Conservation (phyloP, 2,797 vertebrate species). For the Erpetoichthys calabaricus region DNA sequence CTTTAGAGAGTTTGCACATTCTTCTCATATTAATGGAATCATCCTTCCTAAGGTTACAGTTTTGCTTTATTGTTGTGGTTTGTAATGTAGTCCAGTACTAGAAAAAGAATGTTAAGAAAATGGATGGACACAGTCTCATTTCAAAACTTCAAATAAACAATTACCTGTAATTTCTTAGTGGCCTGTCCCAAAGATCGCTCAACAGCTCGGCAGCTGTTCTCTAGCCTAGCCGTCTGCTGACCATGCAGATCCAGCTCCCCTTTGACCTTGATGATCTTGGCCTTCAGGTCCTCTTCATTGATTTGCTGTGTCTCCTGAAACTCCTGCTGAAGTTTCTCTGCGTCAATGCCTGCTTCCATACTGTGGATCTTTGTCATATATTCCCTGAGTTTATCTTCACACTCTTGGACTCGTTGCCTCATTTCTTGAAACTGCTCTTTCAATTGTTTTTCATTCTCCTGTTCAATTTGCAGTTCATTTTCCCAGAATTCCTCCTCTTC, state of each 20-base stretch:
- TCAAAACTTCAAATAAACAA: too few relatives aligned
- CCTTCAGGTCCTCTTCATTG: constrained; percentile 76
- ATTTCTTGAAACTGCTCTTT: constrained; percentile 85
- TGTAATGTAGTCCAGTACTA: too few relatives aligned
- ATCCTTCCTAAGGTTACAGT: too few relatives aligned
- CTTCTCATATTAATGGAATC: too few relatives aligned
- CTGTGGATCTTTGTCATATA: constrained; percentile 43
- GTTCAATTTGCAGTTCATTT: constrained; percentile 87
- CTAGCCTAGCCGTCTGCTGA: constrained; percentile 76
- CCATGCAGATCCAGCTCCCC: constrained; percentile 78
- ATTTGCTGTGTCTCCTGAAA: constrained; percentile 75
- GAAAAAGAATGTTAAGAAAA: too few relatives aligned
- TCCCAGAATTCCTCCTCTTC: constrained; percentile 97
- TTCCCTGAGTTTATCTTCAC: constrained; percentile 69
- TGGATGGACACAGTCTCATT: too few relatives aligned
- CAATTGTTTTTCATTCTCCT: constrained; percentile 88
- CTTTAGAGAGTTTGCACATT: too few relatives aligned
- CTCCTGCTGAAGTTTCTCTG: constrained; percentile 72
- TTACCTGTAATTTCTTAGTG: constrained; percentile 75
- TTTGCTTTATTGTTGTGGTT: too few relatives aligned
- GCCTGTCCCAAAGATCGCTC: constrained; percentile 81
- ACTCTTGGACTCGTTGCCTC: constrained; percentile 58
- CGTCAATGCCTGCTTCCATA: constrained; percentile 74
- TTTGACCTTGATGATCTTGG: constrained; percentile 71
- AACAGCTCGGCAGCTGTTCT: constrained; percentile 83